A percentile compares a stretch with the other conserved stretches of the same genome.
These are phyloP conservation scores for Nyctibius bracteatus DNA, from an alignment of 2,113 vertebrate genomes.

Conservation along the genomic window DNA sequence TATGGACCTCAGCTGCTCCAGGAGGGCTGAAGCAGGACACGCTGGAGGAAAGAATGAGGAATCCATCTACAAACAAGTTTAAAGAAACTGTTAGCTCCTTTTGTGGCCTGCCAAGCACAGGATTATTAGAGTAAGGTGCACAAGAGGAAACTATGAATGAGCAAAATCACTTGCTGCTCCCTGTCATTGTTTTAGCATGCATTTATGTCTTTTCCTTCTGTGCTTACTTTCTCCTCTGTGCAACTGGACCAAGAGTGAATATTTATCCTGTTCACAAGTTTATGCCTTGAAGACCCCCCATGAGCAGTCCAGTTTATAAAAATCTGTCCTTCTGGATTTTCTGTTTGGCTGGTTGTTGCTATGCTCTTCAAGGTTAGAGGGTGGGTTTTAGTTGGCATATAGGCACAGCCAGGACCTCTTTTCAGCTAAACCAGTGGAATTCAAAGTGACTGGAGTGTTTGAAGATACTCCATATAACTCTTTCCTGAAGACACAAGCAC, in stretches of 20 bases:
- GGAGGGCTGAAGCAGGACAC: neutral
- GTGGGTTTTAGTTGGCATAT: neutral
- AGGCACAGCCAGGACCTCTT: neutral
- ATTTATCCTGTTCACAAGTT: neutral
- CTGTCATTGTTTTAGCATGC: neutral
- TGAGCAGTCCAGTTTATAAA: neutral
- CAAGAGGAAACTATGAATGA: neutral
- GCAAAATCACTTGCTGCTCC: neutral
- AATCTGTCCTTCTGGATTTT: neutral
- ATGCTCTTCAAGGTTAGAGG: neutral
- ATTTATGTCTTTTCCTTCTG: neutral
- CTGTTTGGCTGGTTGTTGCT: neutral
- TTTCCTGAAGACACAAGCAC: neutral
- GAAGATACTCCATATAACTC: neutral
- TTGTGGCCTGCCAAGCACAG: neutral
- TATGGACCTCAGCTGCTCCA: neutral
- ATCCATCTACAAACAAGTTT: neutral
- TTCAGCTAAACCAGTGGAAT: neutral
- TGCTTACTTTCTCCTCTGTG: neutral
- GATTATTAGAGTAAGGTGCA: neutral
- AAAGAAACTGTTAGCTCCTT: neutral
- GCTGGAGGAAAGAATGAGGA: neutral
- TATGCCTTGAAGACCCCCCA: neutral
- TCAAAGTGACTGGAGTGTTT: neutral
- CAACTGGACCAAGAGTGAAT: neutral